Percentiles rank a stretch among this genome's conserved stretches.
Evolutionary conservation across 1,140 invertebrate genomes (phyloP).

Genomic region (silkworm (Bombyx mori)): DNA sequence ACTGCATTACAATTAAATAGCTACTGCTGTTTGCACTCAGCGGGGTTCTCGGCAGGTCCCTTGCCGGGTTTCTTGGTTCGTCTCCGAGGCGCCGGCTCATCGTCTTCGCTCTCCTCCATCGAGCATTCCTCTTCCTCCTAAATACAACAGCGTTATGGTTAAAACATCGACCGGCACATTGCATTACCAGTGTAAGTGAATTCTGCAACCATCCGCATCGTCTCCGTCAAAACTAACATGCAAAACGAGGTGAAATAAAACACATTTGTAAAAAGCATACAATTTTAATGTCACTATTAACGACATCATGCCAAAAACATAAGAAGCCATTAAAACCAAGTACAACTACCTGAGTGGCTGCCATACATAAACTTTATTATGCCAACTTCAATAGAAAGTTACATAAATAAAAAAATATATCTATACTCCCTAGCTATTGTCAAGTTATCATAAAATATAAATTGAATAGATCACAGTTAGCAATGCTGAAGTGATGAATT

Average conservation of each 20-base stretch:
- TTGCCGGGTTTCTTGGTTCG: constrained; percentile 34
- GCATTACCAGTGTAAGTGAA: constrained; percentile 25
- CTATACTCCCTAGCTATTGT: constrained; percentile 43
- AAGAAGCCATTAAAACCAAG: constrained; percentile 45
- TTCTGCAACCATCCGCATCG: constrained; percentile 56
- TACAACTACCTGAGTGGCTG: constrained; percentile 36
- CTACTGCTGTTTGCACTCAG: constrained; percentile 59
- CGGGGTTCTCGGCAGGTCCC: constrained; percentile 34
- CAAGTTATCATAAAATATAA: constrained; percentile 35
- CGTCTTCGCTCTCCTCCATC: constrained; percentile 57
- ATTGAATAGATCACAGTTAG: constrained; percentile 52
- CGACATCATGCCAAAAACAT: constrained; percentile 63
- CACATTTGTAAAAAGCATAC: constrained; percentile 62
- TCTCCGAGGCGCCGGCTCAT: constrained; percentile 40
- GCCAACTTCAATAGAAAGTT: constrained; percentile 58
- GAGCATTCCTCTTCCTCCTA: constrained; percentile 57
- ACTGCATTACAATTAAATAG: background rate
- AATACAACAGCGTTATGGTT: constrained; percentile 10
- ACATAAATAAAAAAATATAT: constrained; percentile 63
- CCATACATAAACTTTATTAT: constrained; percentile 41
- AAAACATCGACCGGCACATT: background rate
- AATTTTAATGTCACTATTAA: constrained; percentile 62
- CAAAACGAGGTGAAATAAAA: constrained; percentile 51
- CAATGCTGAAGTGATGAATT: constrained; percentile 32
- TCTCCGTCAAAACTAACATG: constrained; percentile 27